phyloP scores from a whole-genome alignment of 2,888 invertebrate genomes.

The Pardosa pseudoannulata region DNA sequence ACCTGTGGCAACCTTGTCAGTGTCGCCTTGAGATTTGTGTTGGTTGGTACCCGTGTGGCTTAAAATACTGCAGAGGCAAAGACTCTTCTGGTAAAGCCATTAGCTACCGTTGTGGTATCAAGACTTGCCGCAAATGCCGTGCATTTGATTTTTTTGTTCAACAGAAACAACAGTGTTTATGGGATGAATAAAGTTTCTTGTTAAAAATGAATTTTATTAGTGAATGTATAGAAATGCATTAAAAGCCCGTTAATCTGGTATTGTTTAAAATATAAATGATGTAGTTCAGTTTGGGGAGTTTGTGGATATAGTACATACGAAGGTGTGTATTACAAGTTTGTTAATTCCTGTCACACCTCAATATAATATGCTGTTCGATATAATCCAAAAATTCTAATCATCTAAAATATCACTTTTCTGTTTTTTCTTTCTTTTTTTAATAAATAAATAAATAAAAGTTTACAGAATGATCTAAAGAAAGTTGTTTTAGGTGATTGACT shows the following conservation, averaged over 20 bases:
- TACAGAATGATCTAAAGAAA: too few species aligned
- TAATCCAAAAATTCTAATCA: too few species aligned
- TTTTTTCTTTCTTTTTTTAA: too few species aligned
- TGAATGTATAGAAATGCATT: neutral
- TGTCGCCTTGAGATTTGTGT: constrained; percentile 92
- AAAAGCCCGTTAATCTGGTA: constrained; percentile 1
- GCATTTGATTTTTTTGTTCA: constrained; percentile 90
- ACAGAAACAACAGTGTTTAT: constrained; percentile 87
- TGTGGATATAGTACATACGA: too few species aligned
- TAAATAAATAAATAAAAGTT: too few species aligned
- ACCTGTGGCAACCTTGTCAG: constrained; percentile 82
- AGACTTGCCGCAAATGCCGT: constrained; percentile 94
- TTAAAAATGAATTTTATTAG: neutral
- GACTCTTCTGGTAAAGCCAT: constrained; percentile 82
- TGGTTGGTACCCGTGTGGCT: constrained; percentile 96
- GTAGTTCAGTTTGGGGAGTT: too few species aligned
- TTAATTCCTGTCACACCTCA: too few species aligned
- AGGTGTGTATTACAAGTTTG: too few species aligned
- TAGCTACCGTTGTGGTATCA: constrained; percentile 94
- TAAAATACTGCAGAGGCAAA: constrained; percentile 94
- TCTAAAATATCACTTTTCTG: too few species aligned
- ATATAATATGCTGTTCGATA: too few species aligned
- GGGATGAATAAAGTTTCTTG: constrained; percentile 76
- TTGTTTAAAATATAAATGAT: too few species aligned
- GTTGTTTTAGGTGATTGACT: too few species aligned